These are phyloP conservation scores for Cololabis saira DNA, from an alignment of 2,113 vertebrate species.

Conservation along the genomic window DNA sequence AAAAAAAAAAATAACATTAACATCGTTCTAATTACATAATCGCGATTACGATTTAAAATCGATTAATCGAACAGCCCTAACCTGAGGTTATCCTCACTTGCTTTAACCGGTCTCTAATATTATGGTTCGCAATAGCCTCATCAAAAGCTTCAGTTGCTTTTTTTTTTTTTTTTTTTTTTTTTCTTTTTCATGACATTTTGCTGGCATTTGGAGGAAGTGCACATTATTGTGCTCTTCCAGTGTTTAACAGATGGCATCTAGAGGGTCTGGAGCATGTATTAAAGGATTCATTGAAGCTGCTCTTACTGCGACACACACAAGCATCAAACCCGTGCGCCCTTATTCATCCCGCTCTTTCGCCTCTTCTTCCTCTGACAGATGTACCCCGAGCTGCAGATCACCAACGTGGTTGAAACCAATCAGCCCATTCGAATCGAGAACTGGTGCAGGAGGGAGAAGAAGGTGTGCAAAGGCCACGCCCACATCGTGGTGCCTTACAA, in stretches of 20 bases:
- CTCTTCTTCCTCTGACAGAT: constrained; percentile 79
- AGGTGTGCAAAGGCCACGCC: constrained; percentile 90
- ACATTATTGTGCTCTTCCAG: constrained; percentile 60
- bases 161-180: constrained; percentile 56
- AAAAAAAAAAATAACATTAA: too few species aligned
- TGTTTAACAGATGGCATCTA: constrained; percentile 61
- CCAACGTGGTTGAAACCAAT: constrained; percentile 95
- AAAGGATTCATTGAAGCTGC: constrained; percentile 38
- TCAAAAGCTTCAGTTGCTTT: constrained; percentile 45
- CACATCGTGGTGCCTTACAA: constrained; percentile 93
- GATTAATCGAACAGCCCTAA: too few species aligned
- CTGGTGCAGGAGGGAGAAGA: constrained; percentile 94
- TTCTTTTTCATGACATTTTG: constrained; percentile 72
- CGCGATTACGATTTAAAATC: too few species aligned
- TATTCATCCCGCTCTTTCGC: background rate
- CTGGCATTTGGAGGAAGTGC: constrained; percentile 58
- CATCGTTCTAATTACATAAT: too few species aligned
- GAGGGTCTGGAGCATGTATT: constrained; percentile 50
- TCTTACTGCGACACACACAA: constrained; percentile 13
- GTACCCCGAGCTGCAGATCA: constrained; percentile 96
- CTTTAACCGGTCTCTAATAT: constrained; percentile 15
- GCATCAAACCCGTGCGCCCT: background rate
- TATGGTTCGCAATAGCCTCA: constrained; percentile 18
- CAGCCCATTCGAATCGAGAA: constrained; percentile 90
- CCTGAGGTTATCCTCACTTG: constrained; percentile 3